Evolutionary conservation across 2,797 vertebrate genomes (phyloP), one percentile per base, ranked within the genome.

Genomic region (Rhyacichthys aspro): DNA sequence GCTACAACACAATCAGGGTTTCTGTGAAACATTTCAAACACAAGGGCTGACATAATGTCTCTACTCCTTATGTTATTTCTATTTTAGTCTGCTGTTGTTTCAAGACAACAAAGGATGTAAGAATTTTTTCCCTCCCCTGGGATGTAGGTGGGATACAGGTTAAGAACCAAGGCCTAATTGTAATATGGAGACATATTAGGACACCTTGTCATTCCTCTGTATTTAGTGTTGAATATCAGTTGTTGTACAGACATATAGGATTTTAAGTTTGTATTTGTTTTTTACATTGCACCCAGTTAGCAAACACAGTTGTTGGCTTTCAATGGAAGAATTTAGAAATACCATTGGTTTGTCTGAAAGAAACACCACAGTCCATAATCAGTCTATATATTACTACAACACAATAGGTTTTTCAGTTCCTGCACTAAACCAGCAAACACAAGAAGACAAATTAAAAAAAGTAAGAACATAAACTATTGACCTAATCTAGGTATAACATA

Each of bases 1-100:
- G 71, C 16, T 41, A 50, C 42, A 23, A 46, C 79, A 81, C 81
- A 84, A 80, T 81, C 53, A 39, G 57, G 44, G 53, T 17, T 49
- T 52, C 52, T 42, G 53, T 34, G 44, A 8, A 65, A 43, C 33
- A 18, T 76, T 63, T 16, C 42, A 16, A 57, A 68, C 44, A 58
- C 1, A 3, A 53, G 38, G 42, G 11, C 45, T 74, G 66, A 78
- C 19, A 49, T 80, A 63, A 75, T 65, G 19, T 1, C 3, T 59
- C 36, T 56, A 3, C 33, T 38, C 10, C 2, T 50, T 62, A 70
- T 53, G 66, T 55, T 56, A 46, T 71, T 81, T 76, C 58, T 64
- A 69, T 73, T 74, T 81, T 74, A 76, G 56, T 43, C 28, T 8
- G 43, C 67, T 78, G 73, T 70, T 41, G 36, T 63, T 45, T 66